Percentiles rank a stretch among this genome's conserved stretches.
Conservation (phyloP, 2,888 invertebrate species). For the Hermaeophaga mercurialis region DNA sequence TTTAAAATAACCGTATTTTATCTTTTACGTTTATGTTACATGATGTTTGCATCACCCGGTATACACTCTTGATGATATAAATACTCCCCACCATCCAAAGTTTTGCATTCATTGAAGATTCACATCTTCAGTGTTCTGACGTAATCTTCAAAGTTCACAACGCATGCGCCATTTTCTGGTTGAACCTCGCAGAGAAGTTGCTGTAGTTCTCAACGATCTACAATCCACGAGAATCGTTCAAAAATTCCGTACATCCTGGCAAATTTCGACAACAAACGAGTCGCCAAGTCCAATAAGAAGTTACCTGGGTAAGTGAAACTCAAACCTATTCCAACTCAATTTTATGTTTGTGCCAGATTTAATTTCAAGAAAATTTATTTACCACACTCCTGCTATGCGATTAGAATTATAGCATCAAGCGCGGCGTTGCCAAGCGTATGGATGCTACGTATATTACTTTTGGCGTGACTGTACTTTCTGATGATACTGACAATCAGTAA, state of each 20-base stretch:
- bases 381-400: conserved; percentile 11
- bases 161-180: conserved; percentile 6
- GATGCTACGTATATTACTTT: not conserved
- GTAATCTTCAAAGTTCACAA: not conserved
- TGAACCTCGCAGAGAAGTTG: not conserved
- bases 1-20: too few species aligned
- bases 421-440: conserved; percentile 10
- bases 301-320: not conserved
- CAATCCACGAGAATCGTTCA: conserved; percentile 2
- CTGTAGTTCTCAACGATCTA: conserved; percentile 5
- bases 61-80: too few species aligned
- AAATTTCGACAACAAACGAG: not conserved
- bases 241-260: not conserved
- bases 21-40: too few species aligned
- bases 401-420: not conserved
- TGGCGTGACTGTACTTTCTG: conserved; percentile 13
- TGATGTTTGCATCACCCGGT: too few species aligned
- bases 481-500: conserved; percentile 6
- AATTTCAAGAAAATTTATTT: not conserved
- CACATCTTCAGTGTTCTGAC: conserved; percentile 4
- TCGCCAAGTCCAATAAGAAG: not conserved
- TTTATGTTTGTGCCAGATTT: not conserved
- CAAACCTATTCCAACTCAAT: not conserved
- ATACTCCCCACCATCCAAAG: too few species aligned
- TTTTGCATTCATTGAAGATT: conserved; percentile 6